Percentiles rank a stretch among this genome's conserved stretches.
Conservation (phyloP, 1,140 invertebrate species). For the Bombus balteatus region DNA sequence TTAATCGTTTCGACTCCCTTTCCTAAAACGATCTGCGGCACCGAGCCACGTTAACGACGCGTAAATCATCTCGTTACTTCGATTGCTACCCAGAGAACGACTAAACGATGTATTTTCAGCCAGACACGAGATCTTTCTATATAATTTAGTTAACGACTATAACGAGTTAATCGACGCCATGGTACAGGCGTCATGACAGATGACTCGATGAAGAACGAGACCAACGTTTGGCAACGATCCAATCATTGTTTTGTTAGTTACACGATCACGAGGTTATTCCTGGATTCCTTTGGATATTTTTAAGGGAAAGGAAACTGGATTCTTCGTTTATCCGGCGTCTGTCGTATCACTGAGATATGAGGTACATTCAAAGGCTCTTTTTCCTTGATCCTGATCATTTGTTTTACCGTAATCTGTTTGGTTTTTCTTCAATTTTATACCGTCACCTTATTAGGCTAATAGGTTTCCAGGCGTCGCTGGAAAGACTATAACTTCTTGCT, state of each 20-base stretch:
- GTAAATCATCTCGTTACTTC: constrained; percentile 58
- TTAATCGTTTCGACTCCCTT: constrained; percentile 47
- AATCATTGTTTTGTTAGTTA: neutral
- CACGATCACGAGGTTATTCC: neutral
- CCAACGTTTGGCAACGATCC: too few relatives aligned
- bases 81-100: constrained; percentile 11
- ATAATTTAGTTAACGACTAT: constrained; percentile 52
- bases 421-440: neutral
- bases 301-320: neutral
- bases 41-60: constrained; percentile 30
- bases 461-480: neutral
- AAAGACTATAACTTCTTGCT: neutral
- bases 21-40: constrained; percentile 26
- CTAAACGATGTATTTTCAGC: constrained; percentile 9
- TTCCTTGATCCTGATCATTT: neutral
- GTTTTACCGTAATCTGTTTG: neutral
- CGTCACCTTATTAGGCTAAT: neutral
- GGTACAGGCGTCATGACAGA: neutral
- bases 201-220: neutral
- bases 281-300: neutral
- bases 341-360: neutral
- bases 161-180: constrained; percentile 51
- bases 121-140: constrained; percentile 1
- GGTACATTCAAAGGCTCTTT: neutral
- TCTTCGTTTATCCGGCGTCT: neutral